phyloP scores from a whole-genome alignment of 2,888 invertebrate genomes.

The Dicyrtomina minuta region DNA sequence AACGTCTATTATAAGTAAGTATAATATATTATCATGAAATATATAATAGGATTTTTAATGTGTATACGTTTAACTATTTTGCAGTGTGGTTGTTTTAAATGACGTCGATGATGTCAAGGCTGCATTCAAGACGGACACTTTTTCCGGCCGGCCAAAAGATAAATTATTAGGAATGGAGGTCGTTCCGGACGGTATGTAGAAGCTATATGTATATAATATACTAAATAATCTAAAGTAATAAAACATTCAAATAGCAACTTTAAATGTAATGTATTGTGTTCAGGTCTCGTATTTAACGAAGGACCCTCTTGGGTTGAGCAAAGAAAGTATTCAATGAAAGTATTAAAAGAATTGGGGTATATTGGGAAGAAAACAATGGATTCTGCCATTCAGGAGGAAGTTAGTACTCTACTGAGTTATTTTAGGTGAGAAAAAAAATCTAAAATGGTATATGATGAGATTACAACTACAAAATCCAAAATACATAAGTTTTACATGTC shows the following conservation, averaged over 20 bases:
- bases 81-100: constrained; percentile 44
- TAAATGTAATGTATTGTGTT: neutral
- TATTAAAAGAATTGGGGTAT: constrained; percentile 37
- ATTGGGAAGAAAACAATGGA: constrained; percentile 46
- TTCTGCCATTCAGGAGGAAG: constrained; percentile 38
- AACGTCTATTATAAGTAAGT: neutral
- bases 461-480: too few relatives aligned
- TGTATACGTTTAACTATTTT: neutral
- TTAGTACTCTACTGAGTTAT: constrained; percentile 33
- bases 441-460: neutral
- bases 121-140: constrained; percentile 36
- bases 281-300: constrained; percentile 43
- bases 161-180: constrained; percentile 41
- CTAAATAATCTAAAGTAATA: too few relatives aligned
- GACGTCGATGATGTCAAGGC: constrained; percentile 35
- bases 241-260: neutral
- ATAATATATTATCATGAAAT: neutral
- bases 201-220: too few relatives aligned
- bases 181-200: constrained; percentile 34
- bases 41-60: neutral
- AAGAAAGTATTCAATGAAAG: constrained; percentile 41
- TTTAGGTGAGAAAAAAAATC: constrained; percentile 24
- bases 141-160: constrained; percentile 43
- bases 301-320: constrained; percentile 39
- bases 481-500: too few relatives aligned